These are phyloP conservation scores for Pogona vitticeps DNA, from an alignment of 2,113 vertebrate genomes.

Conservation along the genomic window DNA sequence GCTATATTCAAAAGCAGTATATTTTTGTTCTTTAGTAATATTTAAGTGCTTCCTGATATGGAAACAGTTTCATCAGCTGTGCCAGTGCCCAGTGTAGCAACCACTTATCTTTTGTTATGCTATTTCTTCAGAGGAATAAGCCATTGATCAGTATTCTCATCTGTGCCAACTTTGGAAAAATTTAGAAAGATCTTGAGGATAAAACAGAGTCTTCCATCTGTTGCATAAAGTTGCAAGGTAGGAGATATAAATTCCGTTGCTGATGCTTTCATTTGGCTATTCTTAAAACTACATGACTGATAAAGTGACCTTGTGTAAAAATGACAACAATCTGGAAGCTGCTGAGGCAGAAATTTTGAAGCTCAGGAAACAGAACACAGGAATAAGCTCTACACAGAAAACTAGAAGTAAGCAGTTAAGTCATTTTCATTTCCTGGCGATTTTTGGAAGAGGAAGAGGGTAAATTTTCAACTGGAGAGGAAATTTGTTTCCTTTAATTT, in stretches of 20 bases:
- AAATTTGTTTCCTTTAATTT: neutral
- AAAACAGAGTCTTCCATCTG: neutral
- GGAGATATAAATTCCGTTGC: conserved; percentile 44
- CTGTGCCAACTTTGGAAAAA: neutral
- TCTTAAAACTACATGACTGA: conserved; percentile 36
- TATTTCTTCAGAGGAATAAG: neutral
- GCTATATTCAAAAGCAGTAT: neutral
- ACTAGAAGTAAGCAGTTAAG: conserved; percentile 34
- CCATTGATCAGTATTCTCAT: neutral
- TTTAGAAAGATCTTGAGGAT: neutral
- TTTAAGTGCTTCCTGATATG: neutral
- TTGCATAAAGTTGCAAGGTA: neutral
- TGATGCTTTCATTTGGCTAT: conserved; percentile 30
- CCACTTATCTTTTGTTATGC: too few species aligned
- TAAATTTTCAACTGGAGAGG: neutral
- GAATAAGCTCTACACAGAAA: conserved; percentile 56
- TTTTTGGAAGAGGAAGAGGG: neutral
- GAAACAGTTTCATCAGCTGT: neutral
- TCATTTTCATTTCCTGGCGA: neutral
- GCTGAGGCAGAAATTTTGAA: conserved; percentile 50
- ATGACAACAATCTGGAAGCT: conserved; percentile 32
- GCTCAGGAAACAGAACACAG: conserved; percentile 56
- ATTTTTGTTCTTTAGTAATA: neutral
- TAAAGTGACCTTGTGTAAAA: conserved; percentile 52
- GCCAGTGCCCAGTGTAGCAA: too few species aligned